A percentile compares a stretch with the other conserved stretches of the same genome.
Evolutionary conservation across 1,140 invertebrate genomes (phyloP).

Genomic region (Grapholita molesta): DNA sequence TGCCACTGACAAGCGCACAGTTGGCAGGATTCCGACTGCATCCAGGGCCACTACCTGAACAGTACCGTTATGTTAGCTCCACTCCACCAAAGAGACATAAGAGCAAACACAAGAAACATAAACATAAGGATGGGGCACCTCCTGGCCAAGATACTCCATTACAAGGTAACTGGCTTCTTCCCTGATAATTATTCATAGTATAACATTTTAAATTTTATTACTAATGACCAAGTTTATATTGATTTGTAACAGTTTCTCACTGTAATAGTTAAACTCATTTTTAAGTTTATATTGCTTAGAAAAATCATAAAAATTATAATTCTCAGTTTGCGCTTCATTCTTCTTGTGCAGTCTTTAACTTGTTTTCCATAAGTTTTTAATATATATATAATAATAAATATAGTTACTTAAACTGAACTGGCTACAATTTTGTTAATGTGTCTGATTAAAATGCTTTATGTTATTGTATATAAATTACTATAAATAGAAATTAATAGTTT

Average conservation of each 20-base stretch:
- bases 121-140: constrained; percentile 90
- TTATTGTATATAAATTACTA: no score
- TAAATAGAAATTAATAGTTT: no score
- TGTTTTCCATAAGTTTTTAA: no score
- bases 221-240: background rate
- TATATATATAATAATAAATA: no score
- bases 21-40: constrained; percentile 96
- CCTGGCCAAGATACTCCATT: constrained; percentile 83
- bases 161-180: constrained; percentile 46
- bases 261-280: background rate
- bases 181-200: background rate
- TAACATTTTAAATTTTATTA: background rate
- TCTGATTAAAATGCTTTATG: no score
- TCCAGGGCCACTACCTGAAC: constrained; percentile 96
- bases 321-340: no score
- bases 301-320: no score
- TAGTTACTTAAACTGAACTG: no score
- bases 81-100: constrained; percentile 95
- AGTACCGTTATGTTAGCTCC: constrained; percentile 95
- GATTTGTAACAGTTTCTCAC: no score
- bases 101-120: constrained; percentile 97
- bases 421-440: no score
- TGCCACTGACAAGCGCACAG: constrained; percentile 92
- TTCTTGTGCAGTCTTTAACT: no score
- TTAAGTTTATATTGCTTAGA: no score